Evolutionary conservation across 2,888 invertebrate genomes (phyloP), one percentile per base, ranked within the genome.

Genomic region (Cephus spinipes): DNA sequence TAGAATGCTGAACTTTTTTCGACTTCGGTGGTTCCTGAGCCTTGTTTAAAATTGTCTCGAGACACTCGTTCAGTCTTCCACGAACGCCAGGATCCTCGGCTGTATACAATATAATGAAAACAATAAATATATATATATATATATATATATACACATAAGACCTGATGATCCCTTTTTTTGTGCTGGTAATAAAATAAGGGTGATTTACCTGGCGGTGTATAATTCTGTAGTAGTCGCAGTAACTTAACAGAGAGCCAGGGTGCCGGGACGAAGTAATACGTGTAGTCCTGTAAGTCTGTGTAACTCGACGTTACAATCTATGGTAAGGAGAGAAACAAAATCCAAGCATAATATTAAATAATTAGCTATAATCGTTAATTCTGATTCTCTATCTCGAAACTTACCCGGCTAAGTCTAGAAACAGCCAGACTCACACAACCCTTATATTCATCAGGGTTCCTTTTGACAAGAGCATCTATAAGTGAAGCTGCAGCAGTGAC

Each of bases 181-280:
- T 69, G 6, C 15, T 31, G 15, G 32, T 23, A 30, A 36, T 40
- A n/a, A 71, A 71, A 77, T 71, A n/a, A 76, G 69, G 68, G 74
- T 71, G 77, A 77, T 73, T 88, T 92, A 95, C 95, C 95, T 87
- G 99, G 99, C 32, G 99, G 99, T 83, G 98, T 98, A 90, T 99
- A 99, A 92, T 99, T 99, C 92, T 99, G 99, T 83, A 99, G 93
- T 81, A 99, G 94, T 86, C 99, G 95, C 82, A 99, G 93, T 79
- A 99, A 93, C 92, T 99, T 99, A 31, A 99, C 99, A 79, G 99
- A 99, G 68, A 99, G 94, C 99, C 99, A 99, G 30, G 99, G 99
- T n/a, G 99, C 99, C 85, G 99, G 99, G 81, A 99, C 99, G 94
- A 99, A 99, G 92, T 99, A 99, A 92, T 99, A 99, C 4, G 99